phyloP scores from a whole-genome alignment of 1,140 invertebrate genomes.

The Ostrea denselamellosa region DNA sequence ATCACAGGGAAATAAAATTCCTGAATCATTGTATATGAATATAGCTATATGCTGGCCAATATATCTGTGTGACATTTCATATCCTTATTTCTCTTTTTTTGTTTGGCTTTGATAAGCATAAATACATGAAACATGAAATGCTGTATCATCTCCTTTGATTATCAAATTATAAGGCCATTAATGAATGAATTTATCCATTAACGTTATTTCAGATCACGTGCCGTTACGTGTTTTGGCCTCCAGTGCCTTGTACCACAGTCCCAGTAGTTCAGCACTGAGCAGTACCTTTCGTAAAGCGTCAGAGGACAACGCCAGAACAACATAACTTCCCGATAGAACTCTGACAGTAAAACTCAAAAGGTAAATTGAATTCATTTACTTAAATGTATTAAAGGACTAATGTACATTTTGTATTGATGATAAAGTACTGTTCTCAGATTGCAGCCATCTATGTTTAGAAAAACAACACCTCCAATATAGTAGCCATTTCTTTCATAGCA shows the following conservation, averaged over 20 bases:
- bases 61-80: too few relatives aligned
- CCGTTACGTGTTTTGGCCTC: not conserved
- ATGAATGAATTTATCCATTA: not conserved
- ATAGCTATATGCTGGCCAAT: too few relatives aligned
- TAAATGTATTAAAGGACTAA: not conserved
- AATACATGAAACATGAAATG: too few relatives aligned
- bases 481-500: too few relatives aligned
- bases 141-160: not conserved
- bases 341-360: not conserved
- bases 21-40: too few relatives aligned
- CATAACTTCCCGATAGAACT: not conserved
- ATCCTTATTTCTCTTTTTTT: too few relatives aligned
- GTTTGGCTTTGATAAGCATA: too few relatives aligned
- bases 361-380: not conserved
- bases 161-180: not conserved
- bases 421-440: too few relatives aligned
- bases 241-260: not conserved
- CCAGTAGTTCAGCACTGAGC: not conserved
- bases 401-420: too few relatives aligned
- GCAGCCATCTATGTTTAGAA: too few relatives aligned
- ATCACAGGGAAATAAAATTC: too few relatives aligned
- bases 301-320: not conserved
- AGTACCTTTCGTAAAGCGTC: not conserved
- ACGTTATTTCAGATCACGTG: not conserved
- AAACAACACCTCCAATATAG: too few relatives aligned